phyloP scores from a whole-genome alignment of 53 echinoderm and acorn worm genomes.

The Crossaster papposus region DNA sequence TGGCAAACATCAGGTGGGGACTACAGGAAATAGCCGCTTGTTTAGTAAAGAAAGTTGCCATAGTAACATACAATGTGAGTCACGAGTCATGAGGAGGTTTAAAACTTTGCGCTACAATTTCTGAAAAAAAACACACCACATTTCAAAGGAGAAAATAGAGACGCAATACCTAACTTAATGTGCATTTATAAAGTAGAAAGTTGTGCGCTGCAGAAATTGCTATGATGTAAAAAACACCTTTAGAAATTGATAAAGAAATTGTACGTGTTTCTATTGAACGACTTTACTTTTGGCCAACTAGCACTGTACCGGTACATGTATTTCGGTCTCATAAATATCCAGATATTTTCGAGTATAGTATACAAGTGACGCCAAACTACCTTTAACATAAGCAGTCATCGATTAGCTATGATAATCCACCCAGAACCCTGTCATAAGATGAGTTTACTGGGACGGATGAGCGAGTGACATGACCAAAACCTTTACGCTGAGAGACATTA shows the following conservation, averaged over 20 bases:
- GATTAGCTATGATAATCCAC: constrained; percentile 20
- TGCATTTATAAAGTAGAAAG: too few relatives aligned
- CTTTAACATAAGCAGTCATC: constrained; percentile 12
- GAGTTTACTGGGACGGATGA: background rate
- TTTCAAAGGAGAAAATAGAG: background rate
- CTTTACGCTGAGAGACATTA: constrained; percentile 1
- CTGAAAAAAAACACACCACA: background rate
- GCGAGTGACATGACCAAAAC: background rate
- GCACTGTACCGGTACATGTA: background rate
- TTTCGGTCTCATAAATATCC: background rate
- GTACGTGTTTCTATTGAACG: background rate
- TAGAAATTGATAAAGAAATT: too few relatives aligned
- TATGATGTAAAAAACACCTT: too few relatives aligned
- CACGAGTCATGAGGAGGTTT: background rate
- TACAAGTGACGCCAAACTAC: background rate
- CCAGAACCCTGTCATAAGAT: constrained; percentile 4
- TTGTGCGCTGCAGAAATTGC: too few relatives aligned
- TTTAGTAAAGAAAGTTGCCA: background rate
- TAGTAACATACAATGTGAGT: background rate
- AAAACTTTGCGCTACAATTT: background rate
- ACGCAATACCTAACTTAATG: background rate
- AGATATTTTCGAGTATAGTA: background rate
- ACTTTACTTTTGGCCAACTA: background rate
- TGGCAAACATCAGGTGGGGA: background rate
- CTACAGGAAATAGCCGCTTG: background rate